Base-by-base conservation (phyloP, 2,113 vertebrate genomes). In the Stegastes partitus region DNA sequence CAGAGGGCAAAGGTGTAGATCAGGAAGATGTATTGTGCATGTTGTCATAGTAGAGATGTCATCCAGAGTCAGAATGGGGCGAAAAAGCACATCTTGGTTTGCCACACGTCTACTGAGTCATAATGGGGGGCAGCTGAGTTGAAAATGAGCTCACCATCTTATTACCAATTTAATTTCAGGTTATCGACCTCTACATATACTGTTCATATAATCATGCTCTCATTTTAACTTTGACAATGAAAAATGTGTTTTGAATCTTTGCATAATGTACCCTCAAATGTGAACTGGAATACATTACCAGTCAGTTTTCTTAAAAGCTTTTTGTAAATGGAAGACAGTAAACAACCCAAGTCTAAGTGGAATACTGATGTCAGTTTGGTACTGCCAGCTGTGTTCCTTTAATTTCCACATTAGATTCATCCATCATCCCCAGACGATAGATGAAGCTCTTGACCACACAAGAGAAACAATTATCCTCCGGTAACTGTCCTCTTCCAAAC, bases 381-480 rank as follows among this genome's bases (percentile, higher is more conserved):
- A 22, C 9, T 4, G n/a, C 10, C 7, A 11, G 18, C 9, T 22
- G 22, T 25, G 19, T 10, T 19, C 61, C 31, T 31, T 59, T 34
- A 2, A 21, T 68, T 39, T 64, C 42, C 23, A 26, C 54, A 53
- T 67, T 28, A 25, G 62, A 64, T 64, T 39, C 19, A 47, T 19
- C 19, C 5, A 9, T 56, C 67, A 66, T 59, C 47, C 31, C 61
- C 34, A 18, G 28, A 61, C 59, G 55, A 73, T 26, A 22, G 39
- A 64, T 56, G 61, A 19, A 11, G 54, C 12, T 51, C 25, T 70
- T 50, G 14, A 61, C 19, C 34, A 21, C 4, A 6, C 12, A n/a
- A 49, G 14, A 39, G 19, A 47, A 5, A 68, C 16, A 51, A 44
- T 77, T 62, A 61, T 54, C 51, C 18, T 55, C 37, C 44, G 0